phyloP scores from a whole-genome alignment of 2,113 vertebrate genomes.

The Ivindomyrus marchei region DNA sequence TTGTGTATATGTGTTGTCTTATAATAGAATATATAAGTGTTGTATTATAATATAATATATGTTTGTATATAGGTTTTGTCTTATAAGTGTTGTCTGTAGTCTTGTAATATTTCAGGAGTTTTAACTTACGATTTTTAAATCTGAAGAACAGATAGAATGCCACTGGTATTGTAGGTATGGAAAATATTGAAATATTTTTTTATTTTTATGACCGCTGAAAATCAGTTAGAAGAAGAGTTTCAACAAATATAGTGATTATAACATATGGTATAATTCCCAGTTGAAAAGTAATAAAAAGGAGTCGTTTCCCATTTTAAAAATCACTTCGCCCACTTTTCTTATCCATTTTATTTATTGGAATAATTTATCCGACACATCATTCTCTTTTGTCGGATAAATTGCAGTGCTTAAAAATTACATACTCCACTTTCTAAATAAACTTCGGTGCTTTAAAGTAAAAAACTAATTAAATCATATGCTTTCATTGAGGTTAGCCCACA shows the following conservation, averaged over 20 bases:
- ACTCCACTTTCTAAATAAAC: slow-evolving; percentile 61
- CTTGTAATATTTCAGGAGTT: not conserved
- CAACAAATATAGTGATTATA: not conserved
- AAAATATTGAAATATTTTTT: not conserved
- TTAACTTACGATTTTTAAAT: not conserved
- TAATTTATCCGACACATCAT: slow-evolving; percentile 32
- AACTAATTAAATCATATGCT: slow-evolving; percentile 69
- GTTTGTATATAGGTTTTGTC: too few relatives aligned
- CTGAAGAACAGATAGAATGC: not conserved
- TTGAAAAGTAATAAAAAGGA: not conserved
- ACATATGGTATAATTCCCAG: not conserved
- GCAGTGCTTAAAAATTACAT: slow-evolving; percentile 54
- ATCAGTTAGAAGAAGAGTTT: not conserved
- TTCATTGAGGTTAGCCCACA: slow-evolving; percentile 65
- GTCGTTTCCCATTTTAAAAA: not conserved
- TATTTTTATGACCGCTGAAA: not conserved
- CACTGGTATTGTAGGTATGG: not conserved
- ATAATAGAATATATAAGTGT: too few relatives aligned
- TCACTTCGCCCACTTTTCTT: not conserved
- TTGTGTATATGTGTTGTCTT: too few relatives aligned
- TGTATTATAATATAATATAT: too few relatives aligned
- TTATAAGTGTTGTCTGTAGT: not conserved
- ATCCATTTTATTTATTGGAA: slow-evolving; percentile 33
- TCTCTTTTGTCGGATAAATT: slow-evolving; percentile 51
- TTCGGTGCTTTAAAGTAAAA: slow-evolving; percentile 60